Conservation (phyloP, 2,113 vertebrate species). For the Chaetodon auriga region DNA sequence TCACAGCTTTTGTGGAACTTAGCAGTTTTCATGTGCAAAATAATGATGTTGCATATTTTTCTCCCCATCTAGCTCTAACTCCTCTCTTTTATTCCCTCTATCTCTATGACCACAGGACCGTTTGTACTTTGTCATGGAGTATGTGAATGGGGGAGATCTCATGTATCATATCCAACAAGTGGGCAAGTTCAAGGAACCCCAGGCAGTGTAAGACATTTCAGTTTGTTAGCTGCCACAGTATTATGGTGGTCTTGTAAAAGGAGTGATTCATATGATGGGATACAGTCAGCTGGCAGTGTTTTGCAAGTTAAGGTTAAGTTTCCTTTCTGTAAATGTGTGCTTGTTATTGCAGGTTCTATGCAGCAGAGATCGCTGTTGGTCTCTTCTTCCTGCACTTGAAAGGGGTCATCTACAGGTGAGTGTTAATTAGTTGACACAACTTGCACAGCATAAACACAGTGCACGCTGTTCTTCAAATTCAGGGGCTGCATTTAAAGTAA, state of each 20-base stretch:
- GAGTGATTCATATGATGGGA: neutral
- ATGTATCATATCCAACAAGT: constrained; percentile 99
- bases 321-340: constrained; percentile 8
- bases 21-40: neutral
- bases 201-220: constrained; percentile 92
- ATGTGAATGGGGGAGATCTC: constrained; percentile 95
- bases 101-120: constrained; percentile 87
- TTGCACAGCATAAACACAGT: neutral
- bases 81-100: constrained; percentile 1
- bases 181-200: constrained; percentile 96
- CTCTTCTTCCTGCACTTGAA: constrained; percentile 95
- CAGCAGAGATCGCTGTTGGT: constrained; percentile 96
- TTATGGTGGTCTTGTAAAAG: neutral
- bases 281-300: neutral
- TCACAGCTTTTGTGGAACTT: neutral
- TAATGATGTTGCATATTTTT: neutral
- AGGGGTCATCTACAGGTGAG: constrained; percentile 94
- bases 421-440: constrained; percentile 1
- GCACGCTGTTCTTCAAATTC: neutral
- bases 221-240: neutral
- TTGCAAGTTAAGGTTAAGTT: neutral
- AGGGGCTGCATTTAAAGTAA: neutral
- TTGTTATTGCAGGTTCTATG: constrained; percentile 91
- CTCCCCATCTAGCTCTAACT: no score
- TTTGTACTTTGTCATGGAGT: constrained; percentile 98